These are phyloP conservation scores for Dascillus cervinus DNA, from an alignment of 2,888 invertebrate genomes.

Conservation along the genomic window DNA sequence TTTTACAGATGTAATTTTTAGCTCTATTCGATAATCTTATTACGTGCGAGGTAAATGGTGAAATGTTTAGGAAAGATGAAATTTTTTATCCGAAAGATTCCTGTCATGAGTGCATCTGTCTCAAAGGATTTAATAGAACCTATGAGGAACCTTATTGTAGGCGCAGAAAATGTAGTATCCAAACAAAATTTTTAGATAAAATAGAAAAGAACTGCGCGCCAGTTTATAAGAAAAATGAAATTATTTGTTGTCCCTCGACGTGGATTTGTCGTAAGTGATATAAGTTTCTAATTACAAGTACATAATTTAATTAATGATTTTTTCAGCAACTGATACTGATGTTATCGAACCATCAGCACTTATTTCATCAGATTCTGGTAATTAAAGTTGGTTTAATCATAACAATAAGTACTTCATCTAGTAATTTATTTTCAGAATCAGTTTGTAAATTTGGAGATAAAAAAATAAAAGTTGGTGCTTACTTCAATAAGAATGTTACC, in stretches of 20 bases:
- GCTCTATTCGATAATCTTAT: slow-evolving; percentile 8
- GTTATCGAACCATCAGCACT: no score
- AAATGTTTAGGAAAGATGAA: slow-evolving; percentile 17
- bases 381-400: no score
- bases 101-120: slow-evolving; percentile 18
- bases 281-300: no score
- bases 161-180: slow-evolving; percentile 14
- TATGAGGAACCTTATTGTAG: slow-evolving; percentile 19
- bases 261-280: slow-evolving; percentile 19
- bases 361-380: no score
- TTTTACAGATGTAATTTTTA: slow-evolving; percentile 7
- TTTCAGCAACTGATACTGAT: no score
- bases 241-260: slow-evolving; percentile 14
- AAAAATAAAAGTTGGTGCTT: no score
- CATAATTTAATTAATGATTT: no score
- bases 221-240: slow-evolving; percentile 8
- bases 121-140: slow-evolving; percentile 19
- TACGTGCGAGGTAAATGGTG: slow-evolving; percentile 14
- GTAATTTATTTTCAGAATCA: no score
- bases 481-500: no score
- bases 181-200: slow-evolving; percentile 11
- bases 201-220: slow-evolving; percentile 18
- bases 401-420: no score
- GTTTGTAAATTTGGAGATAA: no score
- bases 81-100: slow-evolving; percentile 15